These are phyloP conservation scores for Falco columbarius DNA, from an alignment of 2,797 vertebrate genomes.

Conservation along the genomic window DNA sequence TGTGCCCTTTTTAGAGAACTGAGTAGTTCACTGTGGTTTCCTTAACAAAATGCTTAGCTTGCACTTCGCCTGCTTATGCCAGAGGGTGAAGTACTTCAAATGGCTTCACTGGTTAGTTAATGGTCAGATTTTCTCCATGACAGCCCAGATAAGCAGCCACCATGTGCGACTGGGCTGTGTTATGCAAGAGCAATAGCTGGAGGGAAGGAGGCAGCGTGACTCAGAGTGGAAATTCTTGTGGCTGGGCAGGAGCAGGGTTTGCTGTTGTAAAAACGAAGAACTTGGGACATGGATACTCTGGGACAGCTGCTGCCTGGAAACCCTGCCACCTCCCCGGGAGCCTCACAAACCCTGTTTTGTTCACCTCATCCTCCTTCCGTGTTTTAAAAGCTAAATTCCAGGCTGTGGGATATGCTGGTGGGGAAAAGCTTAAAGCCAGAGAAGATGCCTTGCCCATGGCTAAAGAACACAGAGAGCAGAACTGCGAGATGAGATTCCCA, in stretches of 20 bases:
- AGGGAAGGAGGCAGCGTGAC: slow-evolving; percentile 10
- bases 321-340: background rate
- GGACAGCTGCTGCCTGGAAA: background rate
- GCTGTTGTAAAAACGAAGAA: slow-evolving; percentile 24
- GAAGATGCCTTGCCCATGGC: background rate
- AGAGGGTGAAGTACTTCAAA: slow-evolving; percentile 22
- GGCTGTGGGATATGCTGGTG: background rate
- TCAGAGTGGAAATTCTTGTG: slow-evolving; percentile 60
- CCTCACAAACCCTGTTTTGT: background rate
- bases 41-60: slow-evolving; percentile 11
- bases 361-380: background rate
- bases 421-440: background rate
- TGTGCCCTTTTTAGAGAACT: background rate
- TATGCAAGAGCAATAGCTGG: slow-evolving; percentile 45
- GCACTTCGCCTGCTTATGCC: background rate
- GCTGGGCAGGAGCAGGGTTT: slow-evolving; percentile 14
- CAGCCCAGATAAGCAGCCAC: slow-evolving; percentile 19
- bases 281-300: background rate
- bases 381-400: slow-evolving; percentile 18
- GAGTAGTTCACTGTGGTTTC: background rate
- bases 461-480: background rate
- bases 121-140: slow-evolving; percentile 36
- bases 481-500: background rate
- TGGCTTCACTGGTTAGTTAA: slow-evolving; percentile 3
- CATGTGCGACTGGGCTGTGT: background rate